Evolutionary conservation across 2,113 vertebrate species (phyloP).

Genomic region (Syrmaticus mikado): DNA sequence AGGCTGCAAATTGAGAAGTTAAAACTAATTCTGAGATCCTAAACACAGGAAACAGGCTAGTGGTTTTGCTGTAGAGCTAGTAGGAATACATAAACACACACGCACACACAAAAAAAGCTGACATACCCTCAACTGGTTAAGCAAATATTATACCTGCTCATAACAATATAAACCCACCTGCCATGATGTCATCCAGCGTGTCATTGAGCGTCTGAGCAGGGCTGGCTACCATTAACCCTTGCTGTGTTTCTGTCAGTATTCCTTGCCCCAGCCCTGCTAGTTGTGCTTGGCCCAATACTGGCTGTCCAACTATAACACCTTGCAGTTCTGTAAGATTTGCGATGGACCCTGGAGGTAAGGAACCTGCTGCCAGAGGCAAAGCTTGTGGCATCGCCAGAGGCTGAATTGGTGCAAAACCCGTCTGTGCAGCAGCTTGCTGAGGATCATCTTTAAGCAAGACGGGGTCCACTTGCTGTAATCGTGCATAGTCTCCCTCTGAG

Average conservation of each 20-base stretch:
- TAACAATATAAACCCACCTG: conserved; percentile 87
- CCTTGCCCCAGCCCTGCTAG: conserved; percentile 91
- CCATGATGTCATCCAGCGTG: conserved; percentile 99
- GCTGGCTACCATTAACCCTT: conserved; percentile 94
- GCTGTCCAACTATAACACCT: conserved; percentile 96
- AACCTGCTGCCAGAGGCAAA: conserved; percentile 84
- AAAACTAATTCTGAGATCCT: neutral
- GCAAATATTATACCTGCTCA: conserved; percentile 80
- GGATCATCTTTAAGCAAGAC: conserved; percentile 89
- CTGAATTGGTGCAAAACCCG: conserved; percentile 94
- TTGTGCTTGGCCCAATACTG: conserved; percentile 87
- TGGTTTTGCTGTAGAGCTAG: neutral
- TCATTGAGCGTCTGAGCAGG: conserved; percentile 97
- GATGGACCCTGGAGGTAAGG: conserved; percentile 87
- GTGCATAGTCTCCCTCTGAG: conserved; percentile 90
- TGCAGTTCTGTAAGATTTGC: conserved; percentile 94
- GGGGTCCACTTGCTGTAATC: conserved; percentile 94
- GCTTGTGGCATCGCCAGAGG: conserved; percentile 89
- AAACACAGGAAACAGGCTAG: neutral
- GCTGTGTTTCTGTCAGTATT: conserved; percentile 93
- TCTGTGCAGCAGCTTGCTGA: conserved; percentile 84
- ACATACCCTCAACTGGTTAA: conserved; percentile 74
- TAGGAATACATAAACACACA: conserved; percentile 36
- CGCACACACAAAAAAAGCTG: conserved; percentile 53
- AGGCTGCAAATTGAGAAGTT: conserved; percentile 3